phyloP scores from a whole-genome alignment of 64 coral and sea anemone genomes.

The Pocillopora damicornis region DNA sequence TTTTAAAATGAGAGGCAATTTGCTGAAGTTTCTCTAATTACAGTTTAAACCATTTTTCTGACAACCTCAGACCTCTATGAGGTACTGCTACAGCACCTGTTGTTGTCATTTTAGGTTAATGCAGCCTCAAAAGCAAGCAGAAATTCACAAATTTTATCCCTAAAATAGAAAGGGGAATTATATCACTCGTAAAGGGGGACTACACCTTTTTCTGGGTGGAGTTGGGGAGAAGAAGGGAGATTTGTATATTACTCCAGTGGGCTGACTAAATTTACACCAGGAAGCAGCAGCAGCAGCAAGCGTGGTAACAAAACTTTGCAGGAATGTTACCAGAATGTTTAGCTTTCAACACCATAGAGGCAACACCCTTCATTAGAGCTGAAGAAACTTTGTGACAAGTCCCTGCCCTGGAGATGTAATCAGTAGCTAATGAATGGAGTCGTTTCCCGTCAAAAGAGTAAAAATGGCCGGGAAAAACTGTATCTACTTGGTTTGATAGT shows the following conservation, averaged over 20 bases:
- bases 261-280: neutral
- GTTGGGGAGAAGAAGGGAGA: too few relatives aligned
- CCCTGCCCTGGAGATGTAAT: conserved; percentile 54
- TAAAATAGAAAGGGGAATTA: too few relatives aligned
- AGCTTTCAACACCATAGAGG: conserved; percentile 52
- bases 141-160: too few relatives aligned
- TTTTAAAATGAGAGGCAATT: too few relatives aligned
- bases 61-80: too few relatives aligned
- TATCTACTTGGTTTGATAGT: conserved; percentile 40
- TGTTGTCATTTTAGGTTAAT: too few relatives aligned
- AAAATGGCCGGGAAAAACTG: conserved; percentile 65
- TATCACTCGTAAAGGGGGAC: too few relatives aligned
- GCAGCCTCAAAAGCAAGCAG: too few relatives aligned
- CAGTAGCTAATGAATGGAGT: conserved; percentile 38
- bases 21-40: too few relatives aligned
- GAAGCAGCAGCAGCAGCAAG: conserved; percentile 74
- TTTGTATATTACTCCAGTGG: neutral
- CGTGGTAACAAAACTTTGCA: conserved; percentile 62
- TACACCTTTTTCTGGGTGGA: too few relatives aligned
- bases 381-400: conserved; percentile 24
- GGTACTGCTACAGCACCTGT: too few relatives aligned
- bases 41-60: too few relatives aligned
- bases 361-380: conserved; percentile 23
- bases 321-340: conserved; percentile 54
- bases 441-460: conserved; percentile 49